Evolutionary conservation across 2,113 vertebrate genomes (phyloP).

Genomic region (Oxyura jamaicensis): DNA sequence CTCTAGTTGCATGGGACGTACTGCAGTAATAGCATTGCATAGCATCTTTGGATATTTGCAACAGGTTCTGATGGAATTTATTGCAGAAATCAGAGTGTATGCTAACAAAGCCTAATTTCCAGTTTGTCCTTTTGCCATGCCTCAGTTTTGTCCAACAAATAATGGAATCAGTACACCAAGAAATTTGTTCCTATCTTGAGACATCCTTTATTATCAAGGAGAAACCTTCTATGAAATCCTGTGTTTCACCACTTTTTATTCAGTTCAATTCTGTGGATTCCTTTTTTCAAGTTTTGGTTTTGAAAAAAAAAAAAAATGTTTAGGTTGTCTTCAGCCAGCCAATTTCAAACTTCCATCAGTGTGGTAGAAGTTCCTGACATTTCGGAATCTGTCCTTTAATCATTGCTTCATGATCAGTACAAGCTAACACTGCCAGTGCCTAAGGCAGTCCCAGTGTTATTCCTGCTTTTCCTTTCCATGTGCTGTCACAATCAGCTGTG

Average conservation of each 20-base stretch:
- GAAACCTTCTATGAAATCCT: not conserved
- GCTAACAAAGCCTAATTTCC: not conserved
- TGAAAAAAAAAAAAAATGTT: not conserved
- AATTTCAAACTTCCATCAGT: not conserved
- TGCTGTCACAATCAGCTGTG: not conserved
- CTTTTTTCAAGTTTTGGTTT: not conserved
- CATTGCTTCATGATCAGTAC: rapidly evolving
- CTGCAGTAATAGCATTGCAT: not conserved
- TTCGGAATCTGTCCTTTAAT: not conserved
- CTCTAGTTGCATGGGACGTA: not conserved
- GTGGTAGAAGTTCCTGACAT: not conserved
- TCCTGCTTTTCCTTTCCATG: not conserved
- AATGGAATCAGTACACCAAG: not conserved
- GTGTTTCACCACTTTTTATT: not conserved
- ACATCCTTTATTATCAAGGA: not conserved
- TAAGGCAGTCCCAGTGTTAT: not conserved
- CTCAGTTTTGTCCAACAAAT: not conserved
- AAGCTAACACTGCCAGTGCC: not conserved
- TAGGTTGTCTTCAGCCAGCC: not conserved
- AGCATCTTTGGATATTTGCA: not conserved
- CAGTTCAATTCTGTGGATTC: not conserved
- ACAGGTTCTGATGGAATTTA: not conserved
- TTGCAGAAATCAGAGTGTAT: not conserved
- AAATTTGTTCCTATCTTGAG: not conserved
- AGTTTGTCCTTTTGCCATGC: not conserved